Evolutionary conservation across 2,888 invertebrate species (phyloP).

Genomic region (Aproaerema taeniolella): DNA sequence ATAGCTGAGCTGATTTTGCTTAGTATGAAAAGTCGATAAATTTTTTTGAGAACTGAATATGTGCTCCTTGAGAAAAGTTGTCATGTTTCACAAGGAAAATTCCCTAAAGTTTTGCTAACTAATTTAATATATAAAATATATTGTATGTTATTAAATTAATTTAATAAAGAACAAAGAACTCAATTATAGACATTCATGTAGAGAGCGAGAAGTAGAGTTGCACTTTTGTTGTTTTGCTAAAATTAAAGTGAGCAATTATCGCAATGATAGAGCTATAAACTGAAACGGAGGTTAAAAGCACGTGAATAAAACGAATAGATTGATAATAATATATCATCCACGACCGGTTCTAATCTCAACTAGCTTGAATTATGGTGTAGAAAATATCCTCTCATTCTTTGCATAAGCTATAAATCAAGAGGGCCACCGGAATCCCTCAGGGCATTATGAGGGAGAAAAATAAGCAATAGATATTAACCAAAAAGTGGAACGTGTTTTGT

Average conservation of each 20-base stretch:
- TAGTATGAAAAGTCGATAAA: too few relatives aligned
- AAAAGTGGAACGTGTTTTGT: constrained; percentile 31
- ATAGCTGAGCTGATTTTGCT: too few relatives aligned
- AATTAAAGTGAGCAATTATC: too few relatives aligned
- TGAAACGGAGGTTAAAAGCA: too few relatives aligned
- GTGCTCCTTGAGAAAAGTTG: constrained; percentile 19
- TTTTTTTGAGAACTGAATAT: not conserved
- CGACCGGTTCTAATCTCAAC: constrained; percentile 64
- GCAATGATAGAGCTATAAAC: too few relatives aligned
- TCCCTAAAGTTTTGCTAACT: too few relatives aligned
- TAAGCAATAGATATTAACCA: constrained; percentile 67
- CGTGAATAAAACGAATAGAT: constrained; percentile 47
- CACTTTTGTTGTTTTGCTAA: too few relatives aligned
- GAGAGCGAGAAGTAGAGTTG: too few relatives aligned
- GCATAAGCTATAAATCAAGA: constrained; percentile 71
- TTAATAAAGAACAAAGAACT: too few relatives aligned
- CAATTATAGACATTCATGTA: too few relatives aligned
- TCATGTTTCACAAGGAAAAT: constrained; percentile 22
- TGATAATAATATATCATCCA: constrained; percentile 60
- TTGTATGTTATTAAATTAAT: too few relatives aligned
- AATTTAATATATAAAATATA: too few relatives aligned
- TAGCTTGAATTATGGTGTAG: constrained; percentile 69
- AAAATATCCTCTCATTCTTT: constrained; percentile 71
- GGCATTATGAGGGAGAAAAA: constrained; percentile 61
- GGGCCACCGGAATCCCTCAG: constrained; percentile 56